Evolutionary conservation across 2,113 vertebrate genomes (phyloP).

Genomic region (Gymnocephalus cernua): DNA sequence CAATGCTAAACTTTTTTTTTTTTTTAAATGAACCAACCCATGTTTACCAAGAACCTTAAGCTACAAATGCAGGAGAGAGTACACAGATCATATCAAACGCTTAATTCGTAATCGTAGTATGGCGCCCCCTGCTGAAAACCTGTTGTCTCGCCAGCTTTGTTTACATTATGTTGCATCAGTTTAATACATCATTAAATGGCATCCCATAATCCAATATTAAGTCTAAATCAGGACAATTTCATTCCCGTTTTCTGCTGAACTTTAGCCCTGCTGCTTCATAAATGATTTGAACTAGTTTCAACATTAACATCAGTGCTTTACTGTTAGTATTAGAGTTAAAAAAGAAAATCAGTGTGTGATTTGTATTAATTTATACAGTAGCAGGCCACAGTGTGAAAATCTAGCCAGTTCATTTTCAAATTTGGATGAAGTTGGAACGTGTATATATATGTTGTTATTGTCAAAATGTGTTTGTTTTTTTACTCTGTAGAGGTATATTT

Average conservation of each 20-base stretch:
- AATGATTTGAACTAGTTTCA: conserved; percentile 19
- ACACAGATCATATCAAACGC: background rate
- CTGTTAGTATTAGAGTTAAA: conserved; percentile 48
- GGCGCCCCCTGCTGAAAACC: background rate
- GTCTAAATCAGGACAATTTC: background rate
- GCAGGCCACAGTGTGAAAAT: conserved; percentile 58
- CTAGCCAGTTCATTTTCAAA: conserved; percentile 44
- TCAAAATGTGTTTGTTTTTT: conserved; percentile 45
- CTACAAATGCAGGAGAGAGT: background rate
- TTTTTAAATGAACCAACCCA: background rate
- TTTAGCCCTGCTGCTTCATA: background rate
- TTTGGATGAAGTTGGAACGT: conserved; percentile 45
- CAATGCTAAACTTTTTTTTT: no score
- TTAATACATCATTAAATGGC: background rate
- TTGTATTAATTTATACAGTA: conserved; percentile 69
- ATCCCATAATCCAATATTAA: conserved; percentile 1
- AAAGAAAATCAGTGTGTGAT: conserved; percentile 53
- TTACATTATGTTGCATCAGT: background rate
- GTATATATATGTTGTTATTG: conserved; percentile 25
- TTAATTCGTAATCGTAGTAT: background rate
- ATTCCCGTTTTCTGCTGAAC: conserved; percentile 4
- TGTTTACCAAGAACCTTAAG: background rate
- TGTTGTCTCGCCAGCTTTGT: background rate
- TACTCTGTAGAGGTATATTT: conserved; percentile 58
- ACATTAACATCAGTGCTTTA: conserved; percentile 39